phyloP scores from a whole-genome alignment of 2,888 invertebrate species.

The Drosophila algonquin region DNA sequence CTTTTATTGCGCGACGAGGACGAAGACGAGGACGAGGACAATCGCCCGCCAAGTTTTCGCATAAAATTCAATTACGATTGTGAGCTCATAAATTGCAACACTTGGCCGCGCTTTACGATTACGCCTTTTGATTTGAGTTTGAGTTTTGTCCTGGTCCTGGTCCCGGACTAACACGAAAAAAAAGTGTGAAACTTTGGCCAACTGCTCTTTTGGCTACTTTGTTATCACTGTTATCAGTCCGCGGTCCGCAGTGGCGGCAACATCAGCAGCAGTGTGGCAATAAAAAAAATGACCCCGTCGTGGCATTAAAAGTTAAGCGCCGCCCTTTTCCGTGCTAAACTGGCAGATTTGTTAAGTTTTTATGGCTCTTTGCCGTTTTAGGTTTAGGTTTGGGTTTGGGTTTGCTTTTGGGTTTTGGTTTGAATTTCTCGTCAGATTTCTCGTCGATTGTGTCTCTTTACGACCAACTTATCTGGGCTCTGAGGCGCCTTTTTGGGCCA shows the following conservation, averaged over 20 bases:
- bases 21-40: conserved; percentile 25
- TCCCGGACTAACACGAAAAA: conserved; percentile 7
- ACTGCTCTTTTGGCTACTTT: conserved; percentile 39
- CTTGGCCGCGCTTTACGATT: conserved; percentile 56
- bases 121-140: conserved; percentile 39
- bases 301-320: conserved; percentile 61
- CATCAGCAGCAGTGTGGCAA: conserved; percentile 34
- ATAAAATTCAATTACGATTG: conserved; percentile 76
- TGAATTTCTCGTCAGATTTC: conserved; percentile 3
- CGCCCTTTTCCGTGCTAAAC: conserved; percentile 37
- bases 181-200: conserved; percentile 34
- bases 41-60: conserved; percentile 58
- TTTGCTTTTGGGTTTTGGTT: conserved; percentile 16
- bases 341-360: conserved; percentile 44
- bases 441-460: conserved; percentile 13
- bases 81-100: conserved; percentile 64
- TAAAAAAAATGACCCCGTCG: conserved; percentile 63
- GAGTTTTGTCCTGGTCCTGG: background rate
- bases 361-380: conserved; percentile 27
- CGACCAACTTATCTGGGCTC: background rate
- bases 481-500: conserved; percentile 28
- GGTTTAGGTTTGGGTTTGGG: conserved; percentile 19
- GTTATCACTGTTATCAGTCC: conserved; percentile 68
- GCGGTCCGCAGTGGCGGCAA: conserved; percentile 1
- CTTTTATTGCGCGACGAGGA: conserved; percentile 42